Percentiles rank a stretch among this genome's conserved stretches.
Evolutionary conservation across 1,140 invertebrate species (phyloP).

Genomic region (Nephotettix cincticeps): DNA sequence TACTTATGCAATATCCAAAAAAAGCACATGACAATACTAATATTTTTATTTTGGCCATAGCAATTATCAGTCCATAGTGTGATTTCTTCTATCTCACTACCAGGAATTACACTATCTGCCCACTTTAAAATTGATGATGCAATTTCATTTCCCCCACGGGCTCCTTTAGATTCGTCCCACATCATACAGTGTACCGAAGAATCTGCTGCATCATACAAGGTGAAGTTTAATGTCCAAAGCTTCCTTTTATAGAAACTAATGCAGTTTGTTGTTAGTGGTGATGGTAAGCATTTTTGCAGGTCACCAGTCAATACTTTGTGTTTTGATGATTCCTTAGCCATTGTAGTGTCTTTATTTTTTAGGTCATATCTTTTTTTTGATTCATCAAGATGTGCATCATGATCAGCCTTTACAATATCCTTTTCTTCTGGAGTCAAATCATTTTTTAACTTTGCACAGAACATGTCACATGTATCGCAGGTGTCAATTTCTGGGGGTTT

Average conservation of each 20-base stretch:
- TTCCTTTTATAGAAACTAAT: conserved; percentile 31
- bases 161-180: conserved; percentile 31
- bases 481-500: conserved; percentile 29
- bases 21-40: not conserved
- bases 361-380: not conserved
- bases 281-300: conserved; percentile 17
- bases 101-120: not conserved
- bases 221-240: conserved; percentile 27
- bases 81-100: not conserved
- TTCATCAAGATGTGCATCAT: conserved; percentile 3
- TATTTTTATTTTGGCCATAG: not conserved
- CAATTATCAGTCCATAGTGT: not conserved
- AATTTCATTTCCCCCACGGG: conserved; percentile 28
- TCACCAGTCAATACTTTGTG: conserved; percentile 6
- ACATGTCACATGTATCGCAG: not conserved
- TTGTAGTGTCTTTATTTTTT: conserved; percentile 3
- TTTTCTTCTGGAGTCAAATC: not conserved
- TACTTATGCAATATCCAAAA: not conserved
- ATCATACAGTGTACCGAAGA: conserved; percentile 21
- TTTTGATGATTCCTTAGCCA: not conserved
- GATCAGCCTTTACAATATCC: not conserved
- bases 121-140: conserved; percentile 27
- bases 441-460: not conserved
- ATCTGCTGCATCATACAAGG: conserved; percentile 28
- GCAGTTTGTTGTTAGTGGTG: conserved; percentile 27